Evolutionary conservation across 2,888 invertebrate genomes (phyloP), one percentile per base, ranked within the genome.

Genomic region (Autographa pulchrina): DNA sequence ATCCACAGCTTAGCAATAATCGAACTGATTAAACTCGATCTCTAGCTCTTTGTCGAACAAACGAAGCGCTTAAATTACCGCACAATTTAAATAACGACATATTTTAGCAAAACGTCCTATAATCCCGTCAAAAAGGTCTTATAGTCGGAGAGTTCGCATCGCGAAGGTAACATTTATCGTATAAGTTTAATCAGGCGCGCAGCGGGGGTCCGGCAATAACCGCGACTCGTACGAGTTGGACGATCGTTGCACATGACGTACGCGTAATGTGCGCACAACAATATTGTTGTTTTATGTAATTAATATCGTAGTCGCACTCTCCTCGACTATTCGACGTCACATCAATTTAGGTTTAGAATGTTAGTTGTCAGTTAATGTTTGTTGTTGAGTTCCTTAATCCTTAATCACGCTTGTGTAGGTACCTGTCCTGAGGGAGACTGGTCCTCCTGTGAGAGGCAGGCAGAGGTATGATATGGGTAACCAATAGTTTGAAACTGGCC

Each of bases 121-220:
- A 81, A 78, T 81, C 65, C 38, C 43, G 81, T 78, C 78, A 73
- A 78, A 78, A 82, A 77, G 58, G 63, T 43, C 60, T 11, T 78
- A 78, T 60, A 78, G 65, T 68, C 61, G 41, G 20, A 59, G 75
- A 78, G 82, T 35, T 74, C 48, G 73, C 59, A 66, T 82, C 65
- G 58, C 61, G 48, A 63, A 78, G 66, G 68, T 56, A 78, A 60
- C 59, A 31, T 48, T 48, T 65, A 9, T 18, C 31, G 43, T 66
- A 60, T 66, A 66, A 74, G 65, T 78, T 82, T 78, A 82, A 78
- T 78, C 79, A 78, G 79, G 11, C 54, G 61, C 78, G 16, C 78
- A 59, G 78, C 78, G 48, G 82, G 77, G 59, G 1, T 0, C n/a
- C 74, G 8, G 79, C 79, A 62, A 78, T 78, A 82, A 82, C 61